A percentile compares a stretch with the other conserved stretches of the same genome.
These are phyloP conservation scores for Setophaga kirtlandii DNA, from an alignment of 2,113 vertebrate species.

Conservation along the genomic window DNA sequence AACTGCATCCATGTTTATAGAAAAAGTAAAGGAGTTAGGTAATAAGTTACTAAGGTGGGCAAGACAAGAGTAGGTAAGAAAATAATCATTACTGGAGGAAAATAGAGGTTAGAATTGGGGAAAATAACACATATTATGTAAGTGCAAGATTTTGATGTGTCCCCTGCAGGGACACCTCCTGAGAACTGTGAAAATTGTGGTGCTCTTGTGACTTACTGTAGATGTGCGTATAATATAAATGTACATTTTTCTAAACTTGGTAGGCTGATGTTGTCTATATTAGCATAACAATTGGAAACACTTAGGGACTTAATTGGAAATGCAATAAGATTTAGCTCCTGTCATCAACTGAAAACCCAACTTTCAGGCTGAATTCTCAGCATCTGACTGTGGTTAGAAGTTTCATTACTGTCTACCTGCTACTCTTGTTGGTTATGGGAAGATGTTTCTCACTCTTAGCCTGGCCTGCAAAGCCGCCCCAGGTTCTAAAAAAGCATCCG, in stretches of 20 bases:
- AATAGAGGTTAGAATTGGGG: background rate
- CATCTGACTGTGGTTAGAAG: background rate
- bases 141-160: background rate
- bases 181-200: background rate
- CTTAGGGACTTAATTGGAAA: background rate
- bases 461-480: background rate
- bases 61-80: background rate
- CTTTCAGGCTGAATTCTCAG: background rate
- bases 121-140: background rate
- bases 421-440: background rate
- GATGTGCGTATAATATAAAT: accelerated
- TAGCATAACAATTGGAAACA: background rate
- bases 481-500: background rate
- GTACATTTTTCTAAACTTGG: background rate
- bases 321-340: background rate
- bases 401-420: background rate
- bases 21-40: background rate
- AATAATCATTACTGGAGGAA: background rate
- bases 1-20: background rate
- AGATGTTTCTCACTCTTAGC: background rate
- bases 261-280: accelerated
- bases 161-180: background rate
- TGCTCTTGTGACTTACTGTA: background rate
- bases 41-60: background rate
- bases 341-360: background rate